These are phyloP conservation scores for Diacarnus erythraeanus DNA, from an alignment of 37 sponge, comb jelly and placozoan genomes.

Conservation along the genomic window DNA sequence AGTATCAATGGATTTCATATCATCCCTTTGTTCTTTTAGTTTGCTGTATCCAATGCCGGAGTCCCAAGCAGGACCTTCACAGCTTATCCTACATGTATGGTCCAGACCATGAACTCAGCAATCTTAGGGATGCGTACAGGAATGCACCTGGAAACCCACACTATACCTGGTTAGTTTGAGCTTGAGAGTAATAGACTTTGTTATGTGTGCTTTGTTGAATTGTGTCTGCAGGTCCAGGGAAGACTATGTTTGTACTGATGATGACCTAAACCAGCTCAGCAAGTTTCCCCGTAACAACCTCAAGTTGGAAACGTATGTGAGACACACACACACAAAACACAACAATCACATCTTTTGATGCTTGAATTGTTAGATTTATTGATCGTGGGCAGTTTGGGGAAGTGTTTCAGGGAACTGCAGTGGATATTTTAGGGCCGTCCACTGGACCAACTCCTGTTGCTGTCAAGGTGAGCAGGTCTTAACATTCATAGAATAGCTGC, in stretches of 20 bases:
- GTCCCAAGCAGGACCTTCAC: background rate
- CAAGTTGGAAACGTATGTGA: constrained; percentile 70
- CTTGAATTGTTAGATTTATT: constrained; percentile 31
- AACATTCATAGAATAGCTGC: no score
- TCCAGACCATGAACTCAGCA: constrained; percentile 46
- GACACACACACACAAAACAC: background rate
- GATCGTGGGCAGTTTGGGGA: constrained; percentile 83
- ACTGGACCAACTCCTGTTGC: constrained; percentile 74
- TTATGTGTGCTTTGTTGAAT: background rate
- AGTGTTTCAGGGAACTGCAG: constrained; percentile 66
- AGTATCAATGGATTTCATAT: no score
- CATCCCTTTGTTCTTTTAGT: no score
- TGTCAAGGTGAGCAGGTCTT: constrained; percentile 67
- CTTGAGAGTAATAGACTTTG: background rate
- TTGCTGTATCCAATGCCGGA: background rate
- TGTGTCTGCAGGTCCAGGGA: constrained; percentile 47
- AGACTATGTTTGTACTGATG: constrained; percentile 54
- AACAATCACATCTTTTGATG: background rate
- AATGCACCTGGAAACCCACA: constrained; percentile 43
- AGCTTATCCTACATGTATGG: constrained; percentile 37
- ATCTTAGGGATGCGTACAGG: constrained; percentile 26
- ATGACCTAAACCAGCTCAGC: constrained; percentile 59
- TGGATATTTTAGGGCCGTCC: constrained; percentile 39
- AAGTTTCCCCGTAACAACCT: constrained; percentile 69
- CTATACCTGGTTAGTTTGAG: constrained; percentile 44